Evolutionary conservation across 2,113 vertebrate genomes (phyloP).

Genomic region (Alexandromys fortis): DNA sequence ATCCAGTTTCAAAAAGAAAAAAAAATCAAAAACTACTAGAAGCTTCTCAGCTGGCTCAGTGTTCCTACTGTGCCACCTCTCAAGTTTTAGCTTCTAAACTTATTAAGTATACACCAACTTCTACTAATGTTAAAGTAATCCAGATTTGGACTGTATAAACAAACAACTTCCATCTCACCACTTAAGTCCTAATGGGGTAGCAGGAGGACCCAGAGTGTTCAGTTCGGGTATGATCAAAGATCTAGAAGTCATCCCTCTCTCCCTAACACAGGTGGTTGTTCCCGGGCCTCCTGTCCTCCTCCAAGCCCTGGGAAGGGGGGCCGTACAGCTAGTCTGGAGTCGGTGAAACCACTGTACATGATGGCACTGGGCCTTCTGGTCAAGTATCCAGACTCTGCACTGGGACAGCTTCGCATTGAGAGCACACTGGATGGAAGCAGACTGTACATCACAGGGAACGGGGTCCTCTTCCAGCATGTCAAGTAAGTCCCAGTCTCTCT

Average conservation of each 20-base stretch:
- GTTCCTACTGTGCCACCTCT: neutral
- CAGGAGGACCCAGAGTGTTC: neutral
- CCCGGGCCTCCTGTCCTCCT: constrained; percentile 34
- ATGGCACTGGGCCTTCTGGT: constrained; percentile 85
- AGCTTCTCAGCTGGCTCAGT: neutral
- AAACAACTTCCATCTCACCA: neutral
- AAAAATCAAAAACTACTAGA: neutral
- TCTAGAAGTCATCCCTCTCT: constrained; percentile 37
- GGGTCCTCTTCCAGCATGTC: constrained; percentile 85
- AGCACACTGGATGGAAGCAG: constrained; percentile 81
- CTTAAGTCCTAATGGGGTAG: neutral
- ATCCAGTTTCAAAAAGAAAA: neutral
- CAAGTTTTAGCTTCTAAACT: constrained; percentile 40
- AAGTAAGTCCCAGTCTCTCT: constrained; percentile 75
- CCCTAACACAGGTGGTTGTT: constrained; percentile 66
- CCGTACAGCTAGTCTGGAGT: constrained; percentile 37
- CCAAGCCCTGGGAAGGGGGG: constrained; percentile 54
- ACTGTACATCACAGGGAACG: constrained; percentile 81
- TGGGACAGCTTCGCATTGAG: constrained; percentile 84
- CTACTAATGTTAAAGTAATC: neutral
- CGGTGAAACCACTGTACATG: constrained; percentile 71
- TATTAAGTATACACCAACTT: neutral
- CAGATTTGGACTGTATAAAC: neutral
- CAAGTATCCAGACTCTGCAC: constrained; percentile 83
- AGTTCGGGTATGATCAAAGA: neutral